phyloP scores from a whole-genome alignment of 2,113 vertebrate species.

The Eurystomus gularis region DNA sequence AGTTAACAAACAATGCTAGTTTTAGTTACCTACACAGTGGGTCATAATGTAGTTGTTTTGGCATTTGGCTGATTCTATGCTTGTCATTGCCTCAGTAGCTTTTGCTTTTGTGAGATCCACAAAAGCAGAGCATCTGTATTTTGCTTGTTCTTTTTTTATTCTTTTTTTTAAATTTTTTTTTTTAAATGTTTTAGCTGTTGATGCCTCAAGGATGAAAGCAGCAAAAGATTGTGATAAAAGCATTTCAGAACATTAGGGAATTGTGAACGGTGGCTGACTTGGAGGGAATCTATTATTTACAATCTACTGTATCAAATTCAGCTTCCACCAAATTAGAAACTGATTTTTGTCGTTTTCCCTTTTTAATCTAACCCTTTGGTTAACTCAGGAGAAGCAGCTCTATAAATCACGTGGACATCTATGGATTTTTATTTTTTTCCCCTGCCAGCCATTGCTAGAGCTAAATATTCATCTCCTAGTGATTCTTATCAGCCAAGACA shows the following conservation, averaged over 20 bases:
- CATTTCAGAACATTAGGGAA: constrained; percentile 18
- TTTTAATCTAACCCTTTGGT: constrained; percentile 62
- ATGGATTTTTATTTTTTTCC: constrained; percentile 30
- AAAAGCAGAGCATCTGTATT: background rate
- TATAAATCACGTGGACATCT: constrained; percentile 63
- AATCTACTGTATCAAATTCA: constrained; percentile 60
- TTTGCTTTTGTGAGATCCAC: background rate
- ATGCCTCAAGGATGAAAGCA: constrained; percentile 14
- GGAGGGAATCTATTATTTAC: constrained; percentile 65
- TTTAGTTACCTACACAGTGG: background rate
- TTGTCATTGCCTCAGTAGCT: background rate
- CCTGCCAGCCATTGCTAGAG: constrained; percentile 36
- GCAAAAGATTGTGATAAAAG: constrained; percentile 6
- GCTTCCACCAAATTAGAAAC: constrained; percentile 57
- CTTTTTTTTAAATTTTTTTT: background rate
- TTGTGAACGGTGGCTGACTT: background rate
- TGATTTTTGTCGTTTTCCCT: constrained; percentile 43
- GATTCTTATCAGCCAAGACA: constrained; percentile 49
- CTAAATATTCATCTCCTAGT: constrained; percentile 50
- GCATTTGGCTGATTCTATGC: background rate
- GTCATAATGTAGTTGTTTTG: background rate
- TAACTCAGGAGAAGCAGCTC: constrained; percentile 33
- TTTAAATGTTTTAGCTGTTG: background rate
- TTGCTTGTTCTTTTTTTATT: background rate
- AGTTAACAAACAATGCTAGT: constrained; percentile 1